Evolutionary conservation across 2,888 invertebrate species (phyloP), one percentile per base, ranked within the genome.

Genomic region (Digitonthophagus gazella): DNA sequence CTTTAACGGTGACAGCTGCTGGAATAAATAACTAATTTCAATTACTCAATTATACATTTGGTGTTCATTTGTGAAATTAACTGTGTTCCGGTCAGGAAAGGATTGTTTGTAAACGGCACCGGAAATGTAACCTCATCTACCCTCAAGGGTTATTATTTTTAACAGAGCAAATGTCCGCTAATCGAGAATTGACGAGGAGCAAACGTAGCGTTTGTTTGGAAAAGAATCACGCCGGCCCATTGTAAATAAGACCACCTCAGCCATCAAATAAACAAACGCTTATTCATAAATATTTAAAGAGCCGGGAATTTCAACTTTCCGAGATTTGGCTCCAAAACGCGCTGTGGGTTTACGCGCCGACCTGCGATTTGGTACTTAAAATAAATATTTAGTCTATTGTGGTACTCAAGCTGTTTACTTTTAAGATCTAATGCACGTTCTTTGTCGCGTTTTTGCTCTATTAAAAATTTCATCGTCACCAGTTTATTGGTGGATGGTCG

Each of bases 381-480:
- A 28, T 67, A 67, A 67, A 67, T 67, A 67, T 67, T 67, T 67
- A 67, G 67, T 67, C 67, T 67, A 61, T 54, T 14, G 44, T 19
- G 54, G 28, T 11, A 44, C 28, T 44, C 28, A 44, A 11, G 6
- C 28, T 44, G 28, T 44, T 44, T 44, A 44, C 28, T 1, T 44
- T 44, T 44, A 6, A 11, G 28, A 11, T 8, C 28, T 44, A 44
- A n/a, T n/a, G 28, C 11, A 44, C 28, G 28, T 44, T 6, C 28
- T 44, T 6, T 11, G 11, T 44, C 8, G 28, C 11, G 28, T 44
- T 44, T 44, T 44, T 44, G 28, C 28, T 44, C 28, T 44, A 44
- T 44, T 44, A 44, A 44, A 44, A 44, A 44, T 44, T 44, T 44
- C 28, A 44, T 44, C 28, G 28, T 44, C 11, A 2, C 8, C 11